Evolutionary conservation across 2,797 vertebrate genomes (phyloP), one percentile per base, ranked within the genome.

Genomic region (Pseudomugil tenellus): DNA sequence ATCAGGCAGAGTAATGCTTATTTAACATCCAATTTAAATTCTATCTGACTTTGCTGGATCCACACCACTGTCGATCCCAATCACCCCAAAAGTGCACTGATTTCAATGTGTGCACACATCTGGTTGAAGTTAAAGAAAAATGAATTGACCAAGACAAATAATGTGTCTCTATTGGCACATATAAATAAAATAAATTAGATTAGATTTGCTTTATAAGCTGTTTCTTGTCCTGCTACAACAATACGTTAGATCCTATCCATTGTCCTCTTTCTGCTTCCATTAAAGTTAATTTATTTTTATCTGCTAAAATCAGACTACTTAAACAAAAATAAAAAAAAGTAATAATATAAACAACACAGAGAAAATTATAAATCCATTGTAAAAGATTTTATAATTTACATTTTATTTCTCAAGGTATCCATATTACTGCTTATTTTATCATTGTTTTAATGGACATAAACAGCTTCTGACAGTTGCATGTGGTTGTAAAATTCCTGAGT

Each of bases 11-110:
- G 93, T 93, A 93, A 94, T 93, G 92, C 90, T 94, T 95, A 92
- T 94, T 95, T 93, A 95, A 94, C 94, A 93, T 93, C 92, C 93
- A 94, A 94, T 94, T 94, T 93, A 94, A 93, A 94, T 94, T 94
- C 92, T 92, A 94, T 93, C 87, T 91, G 88, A 89, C 91, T 92
- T 91, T 89, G 82, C 88, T 73, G 59, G 84, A 89, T 90, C 82
- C 87, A 89, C 75, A 87, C 84, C 69, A 70, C 78, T 54, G 80
- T 75, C 68, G 81, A 92, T 93, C 81, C 77, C 89, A 91, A 92
- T 93, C 91, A 86, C 77, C 69, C 78, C 67, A 75, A 87, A 80
- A 83, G 72, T 65, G 74, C 72, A 70, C 61, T 74, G 78, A 82
- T 80, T 74, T 83, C 34, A 56, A 41, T 41, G 70, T 67, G 74